Conservation (phyloP, 92 coral and sea anemone genomes). For the Pocillopora grandis region DNA sequence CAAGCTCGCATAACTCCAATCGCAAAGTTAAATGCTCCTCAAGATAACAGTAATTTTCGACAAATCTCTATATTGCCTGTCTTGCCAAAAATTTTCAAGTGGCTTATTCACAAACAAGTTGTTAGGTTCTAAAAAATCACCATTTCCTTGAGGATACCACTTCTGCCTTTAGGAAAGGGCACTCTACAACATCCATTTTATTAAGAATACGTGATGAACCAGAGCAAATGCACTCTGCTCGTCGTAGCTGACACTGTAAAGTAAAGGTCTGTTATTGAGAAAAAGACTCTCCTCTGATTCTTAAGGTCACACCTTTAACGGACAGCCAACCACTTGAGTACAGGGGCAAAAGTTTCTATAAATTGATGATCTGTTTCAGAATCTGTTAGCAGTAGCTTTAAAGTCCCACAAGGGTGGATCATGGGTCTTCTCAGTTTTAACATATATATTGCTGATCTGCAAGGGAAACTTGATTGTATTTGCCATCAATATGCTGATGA, state of each 20-base stretch:
- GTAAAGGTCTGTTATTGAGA: background rate
- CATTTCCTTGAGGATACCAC: no score
- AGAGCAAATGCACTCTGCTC: background rate
- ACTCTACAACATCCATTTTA: no score
- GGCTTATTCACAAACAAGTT: no score
- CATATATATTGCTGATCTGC: conserved; percentile 28
- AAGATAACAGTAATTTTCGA: background rate
- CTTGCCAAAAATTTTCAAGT: no score
- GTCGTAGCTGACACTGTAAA: background rate
- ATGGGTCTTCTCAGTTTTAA: conserved; percentile 27
- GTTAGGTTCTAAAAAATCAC: no score
- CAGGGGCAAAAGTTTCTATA: background rate
- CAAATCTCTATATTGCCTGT: no score
- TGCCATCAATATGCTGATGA: conserved; percentile 34
- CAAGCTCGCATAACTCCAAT: conserved; percentile 2
- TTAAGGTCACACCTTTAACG: background rate
- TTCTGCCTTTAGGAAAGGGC: no score
- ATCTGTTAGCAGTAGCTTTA: no score
- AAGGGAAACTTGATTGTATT: background rate
- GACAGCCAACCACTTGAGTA: conserved; percentile 8
- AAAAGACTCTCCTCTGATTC: background rate
- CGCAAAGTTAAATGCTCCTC: conserved; percentile 1
- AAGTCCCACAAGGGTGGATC: conserved; percentile 21
- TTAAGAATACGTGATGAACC: background rate
- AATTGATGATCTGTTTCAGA: no score